Percentiles rank a stretch among this genome's conserved stretches.
Conservation (phyloP, 2,113 vertebrate species). For the Steatornis caripensis region DNA sequence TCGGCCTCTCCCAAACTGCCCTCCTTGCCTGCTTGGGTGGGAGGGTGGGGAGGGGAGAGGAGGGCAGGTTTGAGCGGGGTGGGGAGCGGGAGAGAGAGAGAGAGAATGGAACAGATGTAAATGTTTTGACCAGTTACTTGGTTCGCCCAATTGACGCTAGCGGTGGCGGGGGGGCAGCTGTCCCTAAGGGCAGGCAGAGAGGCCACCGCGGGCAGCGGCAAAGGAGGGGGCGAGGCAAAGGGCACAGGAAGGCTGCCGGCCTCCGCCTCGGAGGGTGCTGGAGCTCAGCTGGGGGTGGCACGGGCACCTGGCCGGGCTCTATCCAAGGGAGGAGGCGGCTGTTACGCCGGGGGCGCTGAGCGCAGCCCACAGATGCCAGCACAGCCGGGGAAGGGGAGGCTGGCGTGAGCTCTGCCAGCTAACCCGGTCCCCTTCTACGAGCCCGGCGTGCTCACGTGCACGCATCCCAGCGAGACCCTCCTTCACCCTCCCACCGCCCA, state of each 20-base stretch:
- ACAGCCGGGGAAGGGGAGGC: not conserved
- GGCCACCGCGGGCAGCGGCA: not conserved
- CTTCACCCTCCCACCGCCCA: not conserved
- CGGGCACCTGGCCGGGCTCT: rapidly evolving
- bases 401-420: not conserved
- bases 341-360: too few species aligned
- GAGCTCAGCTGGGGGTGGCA: not conserved
- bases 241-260: not conserved
- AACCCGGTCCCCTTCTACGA: not conserved
- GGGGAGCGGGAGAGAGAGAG: not conserved
- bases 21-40: constrained; percentile 82
- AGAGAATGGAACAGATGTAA: not conserved
- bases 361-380: rapidly evolving
- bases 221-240: not conserved
- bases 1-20: constrained; percentile 85
- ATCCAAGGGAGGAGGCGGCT: not conserved
- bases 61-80: not conserved
- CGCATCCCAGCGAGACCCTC: not conserved
- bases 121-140: not conserved
- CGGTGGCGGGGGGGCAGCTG: not conserved
- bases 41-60: not conserved
- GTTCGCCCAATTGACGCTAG: not conserved
- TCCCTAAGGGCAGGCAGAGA: not conserved
- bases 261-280: not conserved
- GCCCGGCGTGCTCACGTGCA: rapidly evolving